These are phyloP conservation scores for Lophotriccus pileatus DNA, from an alignment of 2,797 vertebrate genomes.

Conservation along the genomic window DNA sequence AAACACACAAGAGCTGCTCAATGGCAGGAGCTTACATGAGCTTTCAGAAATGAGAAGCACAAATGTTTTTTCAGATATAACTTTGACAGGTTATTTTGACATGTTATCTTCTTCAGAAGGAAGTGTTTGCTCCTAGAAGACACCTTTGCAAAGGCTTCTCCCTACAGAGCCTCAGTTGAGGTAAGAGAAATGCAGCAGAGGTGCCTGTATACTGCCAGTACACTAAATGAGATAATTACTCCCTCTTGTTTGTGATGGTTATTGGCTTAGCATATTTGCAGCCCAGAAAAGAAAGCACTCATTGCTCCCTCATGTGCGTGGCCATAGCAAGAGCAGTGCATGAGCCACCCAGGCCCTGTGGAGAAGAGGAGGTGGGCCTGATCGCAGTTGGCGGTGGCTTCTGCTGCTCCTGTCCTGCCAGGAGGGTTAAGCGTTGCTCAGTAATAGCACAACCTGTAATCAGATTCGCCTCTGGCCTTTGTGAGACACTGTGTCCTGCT, in stretches of 20 bases:
- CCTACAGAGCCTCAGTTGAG: neutral
- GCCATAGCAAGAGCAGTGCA: rapidly evolving
- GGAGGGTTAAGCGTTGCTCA: neutral
- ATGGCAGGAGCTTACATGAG: neutral
- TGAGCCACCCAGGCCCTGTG: neutral
- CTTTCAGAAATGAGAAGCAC: neutral
- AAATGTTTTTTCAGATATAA: neutral
- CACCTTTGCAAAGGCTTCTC: neutral
- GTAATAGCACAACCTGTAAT: neutral
- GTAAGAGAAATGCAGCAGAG: neutral
- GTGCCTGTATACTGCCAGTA: neutral
- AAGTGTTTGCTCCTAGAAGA: neutral
- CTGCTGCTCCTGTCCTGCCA: neutral
- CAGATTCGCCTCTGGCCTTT: neutral
- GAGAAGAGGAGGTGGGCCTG: neutral
- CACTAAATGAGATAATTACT: neutral
- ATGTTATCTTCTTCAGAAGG: neutral
- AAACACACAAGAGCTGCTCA: neutral
- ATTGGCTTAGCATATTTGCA: neutral
- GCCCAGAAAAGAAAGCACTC: neutral
- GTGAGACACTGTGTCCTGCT: neutral
- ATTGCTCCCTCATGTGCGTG: neutral
- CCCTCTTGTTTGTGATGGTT: neutral
- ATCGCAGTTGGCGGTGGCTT: rapidly evolving
- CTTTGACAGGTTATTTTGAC: neutral